phyloP scores from a whole-genome alignment of 2,797 vertebrate species.

The Semotilus atromaculatus region DNA sequence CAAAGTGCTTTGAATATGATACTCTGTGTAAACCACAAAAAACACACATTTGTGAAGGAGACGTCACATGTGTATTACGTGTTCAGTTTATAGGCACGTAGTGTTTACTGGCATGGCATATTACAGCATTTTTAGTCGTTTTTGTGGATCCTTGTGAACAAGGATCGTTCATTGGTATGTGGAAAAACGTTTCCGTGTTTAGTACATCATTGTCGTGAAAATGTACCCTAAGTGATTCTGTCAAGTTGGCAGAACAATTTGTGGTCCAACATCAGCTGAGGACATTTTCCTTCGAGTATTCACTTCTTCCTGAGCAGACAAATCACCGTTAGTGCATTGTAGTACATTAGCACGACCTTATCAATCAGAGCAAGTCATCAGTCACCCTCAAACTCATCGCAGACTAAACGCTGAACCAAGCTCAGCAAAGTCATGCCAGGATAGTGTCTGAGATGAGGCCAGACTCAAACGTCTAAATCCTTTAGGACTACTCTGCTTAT shows the following conservation, averaged over 20 bases:
- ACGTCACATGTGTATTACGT: background rate
- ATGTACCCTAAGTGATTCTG: background rate
- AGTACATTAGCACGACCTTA: slow-evolving; percentile 15
- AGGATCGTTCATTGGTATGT: background rate
- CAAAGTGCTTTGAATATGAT: background rate
- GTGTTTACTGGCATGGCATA: background rate
- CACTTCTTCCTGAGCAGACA: slow-evolving; percentile 27
- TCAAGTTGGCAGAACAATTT: background rate
- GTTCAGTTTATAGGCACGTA: too few relatives aligned
- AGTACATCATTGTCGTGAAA: background rate
- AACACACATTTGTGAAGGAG: background rate
- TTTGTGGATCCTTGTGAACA: background rate
- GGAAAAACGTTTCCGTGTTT: background rate
- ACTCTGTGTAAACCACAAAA: background rate
- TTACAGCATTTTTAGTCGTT: background rate
- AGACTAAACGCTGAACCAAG: slow-evolving; percentile 17
- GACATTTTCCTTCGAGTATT: background rate
- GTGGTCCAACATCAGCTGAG: background rate
- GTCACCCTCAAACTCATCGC: slow-evolving; percentile 43
- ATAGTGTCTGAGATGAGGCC: slow-evolving; percentile 6
- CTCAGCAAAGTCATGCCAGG: slow-evolving; percentile 29
- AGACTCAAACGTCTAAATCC: slow-evolving; percentile 38
- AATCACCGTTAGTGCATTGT: slow-evolving; percentile 51
- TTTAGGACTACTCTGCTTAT: slow-evolving; percentile 48
- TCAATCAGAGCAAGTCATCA: slow-evolving; percentile 46